These are phyloP conservation scores for Piaya cayana DNA, from an alignment of 2,113 vertebrate species.

Conservation along the genomic window DNA sequence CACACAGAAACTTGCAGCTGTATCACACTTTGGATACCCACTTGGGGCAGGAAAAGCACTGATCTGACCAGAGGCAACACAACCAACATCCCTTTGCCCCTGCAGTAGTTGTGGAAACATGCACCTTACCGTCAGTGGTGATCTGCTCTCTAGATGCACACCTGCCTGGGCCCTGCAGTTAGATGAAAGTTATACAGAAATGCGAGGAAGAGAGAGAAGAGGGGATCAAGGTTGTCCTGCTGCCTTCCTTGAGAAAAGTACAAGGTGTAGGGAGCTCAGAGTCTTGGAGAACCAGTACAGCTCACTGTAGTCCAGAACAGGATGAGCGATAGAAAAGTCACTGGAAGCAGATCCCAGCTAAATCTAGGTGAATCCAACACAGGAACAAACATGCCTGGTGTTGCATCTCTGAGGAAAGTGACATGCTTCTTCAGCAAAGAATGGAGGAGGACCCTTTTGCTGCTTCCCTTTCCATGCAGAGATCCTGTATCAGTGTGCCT, in stretches of 20 bases:
- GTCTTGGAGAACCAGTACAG: neutral
- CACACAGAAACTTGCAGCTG: fast-evolving
- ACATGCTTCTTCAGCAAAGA: neutral
- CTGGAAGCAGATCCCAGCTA: neutral
- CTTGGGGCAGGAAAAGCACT: fast-evolving
- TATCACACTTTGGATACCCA: fast-evolving
- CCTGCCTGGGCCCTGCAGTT: fast-evolving
- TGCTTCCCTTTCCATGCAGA: neutral
- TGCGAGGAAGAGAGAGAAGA: neutral
- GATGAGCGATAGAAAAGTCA: neutral
- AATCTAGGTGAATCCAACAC: neutral
- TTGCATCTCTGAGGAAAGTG: neutral
- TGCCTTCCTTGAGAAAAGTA: neutral
- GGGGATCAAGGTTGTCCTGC: neutral
- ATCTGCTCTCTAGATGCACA: fast-evolving
- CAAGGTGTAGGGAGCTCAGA: neutral
- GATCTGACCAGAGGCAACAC: fast-evolving
- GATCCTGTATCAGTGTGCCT: neutral
- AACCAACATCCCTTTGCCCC: neutral
- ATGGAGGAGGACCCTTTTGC: neutral
- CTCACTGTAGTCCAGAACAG: neutral
- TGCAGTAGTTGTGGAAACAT: fast-evolving
- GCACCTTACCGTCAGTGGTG: neutral
- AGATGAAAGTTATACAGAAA: fast-evolving
- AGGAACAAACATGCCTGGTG: neutral